Percentiles rank a stretch among this genome's conserved stretches.
phyloP scores from a whole-genome alignment of 2,113 vertebrate genomes.

The Cygnus buccinator region DNA sequence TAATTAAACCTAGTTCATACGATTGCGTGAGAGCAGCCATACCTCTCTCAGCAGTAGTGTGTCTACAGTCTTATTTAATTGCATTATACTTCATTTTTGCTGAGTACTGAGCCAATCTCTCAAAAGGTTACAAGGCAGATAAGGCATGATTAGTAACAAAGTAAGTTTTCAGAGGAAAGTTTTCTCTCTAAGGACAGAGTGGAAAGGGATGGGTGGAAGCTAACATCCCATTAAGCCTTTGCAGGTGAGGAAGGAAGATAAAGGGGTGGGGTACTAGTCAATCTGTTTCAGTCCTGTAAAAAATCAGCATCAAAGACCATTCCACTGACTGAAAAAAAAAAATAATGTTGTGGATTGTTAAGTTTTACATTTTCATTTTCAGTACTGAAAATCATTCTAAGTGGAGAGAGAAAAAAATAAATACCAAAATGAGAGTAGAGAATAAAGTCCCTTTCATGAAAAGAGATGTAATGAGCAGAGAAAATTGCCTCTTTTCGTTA shows the following conservation, averaged over 20 bases:
- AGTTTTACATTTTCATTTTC: background rate
- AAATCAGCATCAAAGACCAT: background rate
- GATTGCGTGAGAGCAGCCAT: background rate
- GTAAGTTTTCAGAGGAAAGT: background rate
- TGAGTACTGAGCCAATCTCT: background rate
- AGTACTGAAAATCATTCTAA: background rate
- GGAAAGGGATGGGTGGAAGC: background rate
- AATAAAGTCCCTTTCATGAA: conserved; percentile 19
- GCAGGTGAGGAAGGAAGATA: background rate
- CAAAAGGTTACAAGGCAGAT: background rate
- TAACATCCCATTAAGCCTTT: background rate
- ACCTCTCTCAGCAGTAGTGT: background rate
- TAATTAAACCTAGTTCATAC: background rate
- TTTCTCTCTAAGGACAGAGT: background rate
- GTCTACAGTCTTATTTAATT: background rate
- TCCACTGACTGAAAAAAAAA: background rate
- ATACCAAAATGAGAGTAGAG: background rate
- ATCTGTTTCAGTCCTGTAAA: background rate
- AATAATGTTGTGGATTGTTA: background rate
- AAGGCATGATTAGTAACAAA: background rate
- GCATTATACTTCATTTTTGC: background rate
- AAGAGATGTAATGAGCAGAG: conserved; percentile 29
- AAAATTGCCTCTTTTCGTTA: conserved; percentile 54
- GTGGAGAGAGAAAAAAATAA: conserved; percentile 12
- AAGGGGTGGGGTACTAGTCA: background rate